Evolutionary conservation across 2,888 invertebrate genomes (phyloP).

Genomic region (Cataglyphis livida): DNA sequence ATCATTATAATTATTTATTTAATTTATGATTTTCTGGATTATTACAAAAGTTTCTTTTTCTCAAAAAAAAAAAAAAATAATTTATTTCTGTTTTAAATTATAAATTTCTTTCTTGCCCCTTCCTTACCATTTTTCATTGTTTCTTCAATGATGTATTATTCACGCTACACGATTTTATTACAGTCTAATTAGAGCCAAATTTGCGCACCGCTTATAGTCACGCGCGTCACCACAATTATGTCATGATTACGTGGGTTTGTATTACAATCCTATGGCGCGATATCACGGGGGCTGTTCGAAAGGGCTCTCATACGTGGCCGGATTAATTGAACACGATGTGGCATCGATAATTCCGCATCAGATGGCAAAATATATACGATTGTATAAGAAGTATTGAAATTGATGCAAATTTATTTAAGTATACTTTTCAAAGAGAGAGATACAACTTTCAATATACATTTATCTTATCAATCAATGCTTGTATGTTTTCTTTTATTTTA

Average conservation of each 20-base stretch:
- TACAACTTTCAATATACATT: neutral
- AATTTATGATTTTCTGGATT: neutral
- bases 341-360: neutral
- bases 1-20: neutral
- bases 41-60: neutral
- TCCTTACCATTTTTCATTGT: neutral
- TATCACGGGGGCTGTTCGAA: conserved; percentile 26
- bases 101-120: neutral
- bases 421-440: neutral
- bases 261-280: conserved; percentile 4
- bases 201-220: conserved; percentile 19
- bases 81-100: neutral
- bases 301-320: conserved; percentile 33
- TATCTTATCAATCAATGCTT: neutral
- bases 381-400: neutral
- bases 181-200: conserved; percentile 50
- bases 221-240: conserved; percentile 47
- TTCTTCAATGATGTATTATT: neutral
- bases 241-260: conserved; percentile 46
- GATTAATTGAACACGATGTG: conserved; percentile 22
- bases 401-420: neutral
- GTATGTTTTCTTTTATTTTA: neutral
- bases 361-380: neutral
- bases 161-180: conserved; percentile 24
- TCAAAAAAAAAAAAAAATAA: no score